Percentiles rank a stretch among this genome's conserved stretches.
These are phyloP conservation scores for Cynocephalus volans DNA, from an alignment of 2,113 vertebrate species.

Conservation along the genomic window DNA sequence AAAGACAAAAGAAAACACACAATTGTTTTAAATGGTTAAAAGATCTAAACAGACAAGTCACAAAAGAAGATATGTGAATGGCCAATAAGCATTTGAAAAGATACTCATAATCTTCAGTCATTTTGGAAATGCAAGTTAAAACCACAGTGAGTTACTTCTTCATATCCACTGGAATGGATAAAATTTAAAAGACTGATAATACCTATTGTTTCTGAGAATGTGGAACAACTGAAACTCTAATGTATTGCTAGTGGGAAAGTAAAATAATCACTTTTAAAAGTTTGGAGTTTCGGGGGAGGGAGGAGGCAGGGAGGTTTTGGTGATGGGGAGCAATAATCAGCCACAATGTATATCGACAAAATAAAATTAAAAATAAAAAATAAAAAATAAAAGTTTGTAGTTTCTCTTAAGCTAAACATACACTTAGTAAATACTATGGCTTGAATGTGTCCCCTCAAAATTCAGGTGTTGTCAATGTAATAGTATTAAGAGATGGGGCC, in stretches of 20 bases:
- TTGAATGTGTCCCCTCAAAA: neutral
- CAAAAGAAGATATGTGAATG: neutral
- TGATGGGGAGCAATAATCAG: too few species aligned
- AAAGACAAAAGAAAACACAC: neutral
- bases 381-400: neutral
- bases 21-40: neutral
- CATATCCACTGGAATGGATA: neutral
- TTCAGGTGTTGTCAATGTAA: neutral
- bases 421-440: neutral
- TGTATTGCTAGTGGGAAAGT: neutral
- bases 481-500: neutral
- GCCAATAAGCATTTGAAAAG: neutral
- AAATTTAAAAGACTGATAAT: neutral
- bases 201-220: neutral
- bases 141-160: neutral
- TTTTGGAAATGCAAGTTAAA: neutral
- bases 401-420: neutral
- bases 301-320: too few species aligned
- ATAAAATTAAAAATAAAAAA: too few species aligned
- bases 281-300: slow-evolving; percentile 16
- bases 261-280: neutral
- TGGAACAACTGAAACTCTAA: neutral
- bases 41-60: neutral
- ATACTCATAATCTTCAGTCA: neutral
- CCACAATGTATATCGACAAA: too few species aligned